A percentile compares a stretch with the other conserved stretches of the same genome.
phyloP scores from a whole-genome alignment of 1,140 invertebrate genomes.

The Muscidifurax raptorellus region DNA sequence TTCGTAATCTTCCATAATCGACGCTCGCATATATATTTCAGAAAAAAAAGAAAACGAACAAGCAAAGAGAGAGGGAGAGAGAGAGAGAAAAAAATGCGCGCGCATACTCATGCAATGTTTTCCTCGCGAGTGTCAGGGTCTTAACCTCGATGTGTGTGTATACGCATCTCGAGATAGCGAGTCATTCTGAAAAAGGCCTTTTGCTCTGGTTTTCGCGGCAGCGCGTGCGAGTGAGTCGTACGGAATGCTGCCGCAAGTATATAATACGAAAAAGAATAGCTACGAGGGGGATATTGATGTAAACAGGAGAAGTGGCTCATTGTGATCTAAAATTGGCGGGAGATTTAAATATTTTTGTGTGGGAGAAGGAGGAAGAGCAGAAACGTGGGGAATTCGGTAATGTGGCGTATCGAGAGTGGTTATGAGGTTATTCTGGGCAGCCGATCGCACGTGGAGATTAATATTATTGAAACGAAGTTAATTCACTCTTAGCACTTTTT shows the following conservation, averaged over 20 bases:
- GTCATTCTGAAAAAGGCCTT: constrained; percentile 22
- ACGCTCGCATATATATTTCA: background rate
- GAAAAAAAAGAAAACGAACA: background rate
- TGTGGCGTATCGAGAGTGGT: background rate
- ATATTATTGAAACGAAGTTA: too few relatives aligned
- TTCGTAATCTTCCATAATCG: constrained; percentile 6
- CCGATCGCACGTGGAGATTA: too few relatives aligned
- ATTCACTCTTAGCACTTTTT: too few relatives aligned
- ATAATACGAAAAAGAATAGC: background rate
- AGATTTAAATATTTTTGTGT: background rate
- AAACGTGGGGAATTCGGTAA: background rate
- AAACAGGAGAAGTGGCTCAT: constrained; percentile 14
- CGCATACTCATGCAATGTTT: background rate
- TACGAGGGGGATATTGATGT: background rate
- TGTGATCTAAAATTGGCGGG: constrained; percentile 11
- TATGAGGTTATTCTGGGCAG: too few relatives aligned
- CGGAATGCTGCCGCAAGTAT: background rate
- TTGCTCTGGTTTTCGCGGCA: constrained; percentile 18
- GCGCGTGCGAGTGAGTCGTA: background rate
- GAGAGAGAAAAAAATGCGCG: background rate
- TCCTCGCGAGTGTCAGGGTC: constrained; percentile 35
- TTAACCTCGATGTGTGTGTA: constrained; percentile 7
- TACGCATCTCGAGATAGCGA: constrained; percentile 10
- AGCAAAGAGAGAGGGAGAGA: constrained; percentile 17
- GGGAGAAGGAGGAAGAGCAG: background rate